phyloP scores from a whole-genome alignment of 35 echinoderm and acorn worm genomes.

The Stichopus chloronotus region DNA sequence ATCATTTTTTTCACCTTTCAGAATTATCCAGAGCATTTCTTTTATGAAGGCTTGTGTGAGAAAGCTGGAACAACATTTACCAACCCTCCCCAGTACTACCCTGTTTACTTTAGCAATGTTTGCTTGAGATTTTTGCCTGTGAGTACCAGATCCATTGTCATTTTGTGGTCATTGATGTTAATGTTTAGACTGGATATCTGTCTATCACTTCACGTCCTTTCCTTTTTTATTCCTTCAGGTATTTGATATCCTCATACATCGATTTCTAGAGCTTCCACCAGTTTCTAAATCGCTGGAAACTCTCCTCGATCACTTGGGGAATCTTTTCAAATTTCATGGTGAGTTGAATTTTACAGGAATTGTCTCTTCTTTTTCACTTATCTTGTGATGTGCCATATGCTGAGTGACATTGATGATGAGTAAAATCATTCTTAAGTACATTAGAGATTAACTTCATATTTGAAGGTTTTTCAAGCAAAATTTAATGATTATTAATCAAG shows the following conservation, averaged over 20 bases:
- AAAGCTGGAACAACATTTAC: slow-evolving; percentile 68
- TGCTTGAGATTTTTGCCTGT: slow-evolving; percentile 95
- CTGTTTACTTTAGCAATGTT: slow-evolving; percentile 97
- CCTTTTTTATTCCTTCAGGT: slow-evolving; percentile 62
- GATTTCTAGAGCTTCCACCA: slow-evolving; percentile 92
- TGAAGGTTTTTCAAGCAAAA: too few relatives aligned
- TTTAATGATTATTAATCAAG: too few relatives aligned
- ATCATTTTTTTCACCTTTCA: slow-evolving; percentile 29
- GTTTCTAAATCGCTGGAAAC: slow-evolving; percentile 94
- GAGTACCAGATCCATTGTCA: slow-evolving; percentile 50
- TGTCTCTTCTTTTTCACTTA: too few relatives aligned
- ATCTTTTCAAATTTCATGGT: slow-evolving; percentile 99
- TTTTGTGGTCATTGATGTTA: not conserved
- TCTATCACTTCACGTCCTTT: not conserved
- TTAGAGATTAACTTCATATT: too few relatives aligned
- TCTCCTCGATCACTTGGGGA: slow-evolving; percentile 85
- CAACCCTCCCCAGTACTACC: slow-evolving; percentile 80
- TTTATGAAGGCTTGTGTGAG: slow-evolving; percentile 91
- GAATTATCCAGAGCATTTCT: slow-evolving; percentile 99
- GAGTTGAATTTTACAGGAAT: not conserved
- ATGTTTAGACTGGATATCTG: not conserved
- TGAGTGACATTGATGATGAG: too few relatives aligned
- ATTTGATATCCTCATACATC: slow-evolving; percentile 98
- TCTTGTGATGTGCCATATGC: too few relatives aligned
- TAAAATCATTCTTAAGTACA: too few relatives aligned